phyloP scores from a whole-genome alignment of 92 coral and sea anemone genomes.

The Paragorgia papillata region DNA sequence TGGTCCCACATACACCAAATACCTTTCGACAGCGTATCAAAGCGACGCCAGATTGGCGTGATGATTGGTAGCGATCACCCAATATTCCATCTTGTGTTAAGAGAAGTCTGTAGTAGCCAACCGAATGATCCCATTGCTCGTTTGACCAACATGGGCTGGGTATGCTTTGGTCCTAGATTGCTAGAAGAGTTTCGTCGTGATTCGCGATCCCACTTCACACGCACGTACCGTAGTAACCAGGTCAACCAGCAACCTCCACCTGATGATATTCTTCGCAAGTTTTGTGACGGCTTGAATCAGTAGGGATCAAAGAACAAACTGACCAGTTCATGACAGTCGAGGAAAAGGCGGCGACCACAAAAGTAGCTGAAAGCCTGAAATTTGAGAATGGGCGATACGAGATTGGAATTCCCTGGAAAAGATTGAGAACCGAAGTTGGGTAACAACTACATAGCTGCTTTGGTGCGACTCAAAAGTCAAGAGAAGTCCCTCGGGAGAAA shows the following conservation, averaged over 20 bases:
- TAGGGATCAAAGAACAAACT: slow-evolving; percentile 34
- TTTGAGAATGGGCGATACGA: slow-evolving; percentile 32
- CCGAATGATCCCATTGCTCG: slow-evolving; percentile 49
- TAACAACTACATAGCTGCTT: slow-evolving; percentile 56
- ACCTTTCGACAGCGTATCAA: slow-evolving; percentile 47
- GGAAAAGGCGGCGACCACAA: slow-evolving; percentile 39
- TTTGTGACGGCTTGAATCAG: slow-evolving; percentile 46
- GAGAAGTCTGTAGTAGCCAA: slow-evolving; percentile 14
- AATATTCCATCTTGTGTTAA: slow-evolving; percentile 40
- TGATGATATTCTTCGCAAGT: slow-evolving; percentile 25
- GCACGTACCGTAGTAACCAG: slow-evolving; percentile 29
- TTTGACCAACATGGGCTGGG: slow-evolving; percentile 60
- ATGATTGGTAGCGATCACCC: slow-evolving; percentile 63
- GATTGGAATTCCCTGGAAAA: slow-evolving; percentile 55
- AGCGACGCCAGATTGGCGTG: slow-evolving; percentile 51
- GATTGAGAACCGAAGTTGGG: slow-evolving; percentile 49
- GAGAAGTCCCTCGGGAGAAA: slow-evolving; percentile 43
- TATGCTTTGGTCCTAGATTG: slow-evolving; percentile 45
- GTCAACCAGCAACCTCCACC: background rate
- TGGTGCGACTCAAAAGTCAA: slow-evolving; percentile 49
- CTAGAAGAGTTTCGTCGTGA: slow-evolving; percentile 33
- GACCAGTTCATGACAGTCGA: slow-evolving; percentile 27
- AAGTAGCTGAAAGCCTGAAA: slow-evolving; percentile 37
- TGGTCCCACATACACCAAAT: slow-evolving; percentile 49
- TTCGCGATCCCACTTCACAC: slow-evolving; percentile 26